Evolutionary conservation across 2,888 invertebrate species (phyloP), one percentile per base, ranked within the genome.

Genomic region (Ophonus ardosiacus): DNA sequence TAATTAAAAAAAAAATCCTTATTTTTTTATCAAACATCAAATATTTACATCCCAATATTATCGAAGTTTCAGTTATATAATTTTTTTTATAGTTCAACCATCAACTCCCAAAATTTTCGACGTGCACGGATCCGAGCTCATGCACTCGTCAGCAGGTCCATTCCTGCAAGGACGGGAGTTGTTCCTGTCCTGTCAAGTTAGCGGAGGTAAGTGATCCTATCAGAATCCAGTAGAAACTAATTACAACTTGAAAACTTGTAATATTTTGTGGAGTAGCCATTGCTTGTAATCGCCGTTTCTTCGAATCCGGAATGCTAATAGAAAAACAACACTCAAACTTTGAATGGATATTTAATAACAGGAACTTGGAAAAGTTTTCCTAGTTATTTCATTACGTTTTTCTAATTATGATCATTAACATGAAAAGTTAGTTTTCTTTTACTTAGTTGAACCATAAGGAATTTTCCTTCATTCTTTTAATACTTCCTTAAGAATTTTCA

Each of bases 131-230:
- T 93, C 94, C 88, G 96, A 97, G 92, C 95, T 97, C 88, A 93
- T 94, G 85, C 85, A 86, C 74, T 94, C 95, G 81, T 92, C 94
- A 84, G 96, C 96, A 31, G 97, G 97, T 81, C 97, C 97, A 13
- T 97, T 97, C 90, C 93, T 96, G 88, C 97, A 98, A 92, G 97
- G 97, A 81, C 96, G 96, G 89, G 96, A 96, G 89, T 93, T 98
- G 85, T 94, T 96, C 88, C 93, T 98, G 85, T 96, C 96, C 86
- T 98, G 98, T 91, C 96, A 96, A 92, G 97, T 97, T 85, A 93
- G 94, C 88, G 97, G 97, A 92, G 98, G 97, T 97, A 93, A 83
- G 76, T 76, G 68, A 74, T 56, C 24, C 57, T 59, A 81, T 59
- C 81, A 40, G 81, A 18, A 79, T 57, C 57, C 7, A 15, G 57